phyloP scores from a whole-genome alignment of 2,113 vertebrate genomes.

The Onychorhynchus coronatus region DNA sequence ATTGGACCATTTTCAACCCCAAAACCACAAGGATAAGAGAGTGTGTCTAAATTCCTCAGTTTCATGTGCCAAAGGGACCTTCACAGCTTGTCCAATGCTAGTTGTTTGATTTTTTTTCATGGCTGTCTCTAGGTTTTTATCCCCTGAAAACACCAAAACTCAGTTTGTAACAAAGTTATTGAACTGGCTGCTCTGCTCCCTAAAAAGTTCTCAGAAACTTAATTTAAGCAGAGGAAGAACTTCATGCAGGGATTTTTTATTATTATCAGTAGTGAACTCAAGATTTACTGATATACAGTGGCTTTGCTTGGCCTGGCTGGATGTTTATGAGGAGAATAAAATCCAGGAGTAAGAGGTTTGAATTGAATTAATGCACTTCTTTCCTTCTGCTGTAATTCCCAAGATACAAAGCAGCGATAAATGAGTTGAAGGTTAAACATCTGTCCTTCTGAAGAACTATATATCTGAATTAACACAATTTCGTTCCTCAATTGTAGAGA shows the following conservation, averaged over 20 bases:
- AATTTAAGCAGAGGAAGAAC: neutral
- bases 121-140: neutral
- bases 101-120: neutral
- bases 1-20: neutral
- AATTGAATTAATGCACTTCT: conserved; percentile 1
- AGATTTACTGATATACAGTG: neutral
- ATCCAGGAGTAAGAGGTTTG: neutral
- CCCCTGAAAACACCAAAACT: neutral
- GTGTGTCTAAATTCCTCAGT: neutral
- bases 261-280: neutral
- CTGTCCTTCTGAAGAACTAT: neutral
- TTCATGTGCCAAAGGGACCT: neutral
- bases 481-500: neutral
- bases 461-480: neutral
- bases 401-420: neutral
- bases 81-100: neutral
- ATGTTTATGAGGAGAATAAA: conserved; percentile 18
- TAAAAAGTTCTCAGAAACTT: neutral
- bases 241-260: neutral
- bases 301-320: neutral
- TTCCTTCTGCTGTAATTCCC: neutral
- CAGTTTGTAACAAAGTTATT: neutral
- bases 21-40: neutral
- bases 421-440: neutral
- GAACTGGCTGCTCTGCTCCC: neutral